Evolutionary conservation across 2,797 vertebrate genomes (phyloP), one percentile per base, ranked within the genome.

Genomic region (Enteromius thamalakanensis): DNA sequence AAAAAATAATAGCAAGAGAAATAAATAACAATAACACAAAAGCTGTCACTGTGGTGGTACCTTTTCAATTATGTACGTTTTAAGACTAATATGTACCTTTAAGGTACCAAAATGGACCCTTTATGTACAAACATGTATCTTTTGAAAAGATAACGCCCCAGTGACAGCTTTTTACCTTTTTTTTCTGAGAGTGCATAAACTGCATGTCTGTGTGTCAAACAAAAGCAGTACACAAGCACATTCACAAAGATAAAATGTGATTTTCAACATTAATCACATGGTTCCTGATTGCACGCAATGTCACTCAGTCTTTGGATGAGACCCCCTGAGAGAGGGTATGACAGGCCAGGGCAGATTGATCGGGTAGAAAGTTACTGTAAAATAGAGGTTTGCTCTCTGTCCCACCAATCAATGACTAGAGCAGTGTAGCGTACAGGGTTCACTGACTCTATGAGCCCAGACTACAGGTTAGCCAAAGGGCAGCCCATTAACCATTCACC

Each of bases 401-500:
- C 70, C 32, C 37, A 65, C 45, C 40, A 80, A 81, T 86, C 78
- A 8, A 84, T 84, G 55, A 5, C 26, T 32, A n/a, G 55, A 81
- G 68, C 51, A 23, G 29, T 62, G 64, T 47, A 62, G 55, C 60
- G 40, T 19, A 49, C 47, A 77, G 26, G 65, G 76, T 51, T 71
- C 70, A 21, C 67, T 77, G 67, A 77, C 47, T 76, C 29, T n/a
- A 29, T 82, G 40, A 64, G 51, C 40, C 65, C 55, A 77, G 49
- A 47, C 37, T 76, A 69, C 72, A 77, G 77, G 45, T 74, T 74
- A 64, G 42, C 26, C 53, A 72, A 79, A 79, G 74, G 40, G 53
- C 65, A 76, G 77, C 90, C 87, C 90, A 90, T 91, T 92, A 90
- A 88, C 87, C 51, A 69, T 45, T 21, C 19, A 15, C 62, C 62